Evolutionary conservation across 2,797 vertebrate species (phyloP), one percentile per base, ranked within the genome.

Genomic region (Cossypha polioptera): DNA sequence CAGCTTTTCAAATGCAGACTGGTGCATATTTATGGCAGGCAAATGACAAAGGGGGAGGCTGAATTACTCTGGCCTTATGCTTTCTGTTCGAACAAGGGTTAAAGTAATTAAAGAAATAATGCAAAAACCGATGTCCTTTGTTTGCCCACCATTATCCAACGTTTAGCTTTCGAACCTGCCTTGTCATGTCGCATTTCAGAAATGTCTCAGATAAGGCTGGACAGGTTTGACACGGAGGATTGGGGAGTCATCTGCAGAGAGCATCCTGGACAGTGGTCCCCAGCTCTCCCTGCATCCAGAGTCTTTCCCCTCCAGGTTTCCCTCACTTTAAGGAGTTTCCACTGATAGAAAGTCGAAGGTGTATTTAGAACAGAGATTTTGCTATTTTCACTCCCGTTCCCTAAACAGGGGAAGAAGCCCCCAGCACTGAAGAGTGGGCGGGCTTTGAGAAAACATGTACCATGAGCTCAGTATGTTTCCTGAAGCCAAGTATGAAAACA

Each of bases 11-110:
- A 42, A 97, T 93, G 96, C 96, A 96, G 96, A 96, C 97, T 97
- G 95, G 97, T 98, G 97, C 98, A 98, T 98, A 98, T 99, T 99
- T 98, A 99, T 98, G 98, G 98, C 97, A 97, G 96, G 96, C 96
- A 97, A 97, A 97, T 95, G 97, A 98, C 97, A 98, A 98, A 98
- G 96, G 96, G 83, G 84, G 95, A 90, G 76, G 96, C 96, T 96
- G 97, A 98, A 98, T 98, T 97, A 97, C 97, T 97, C 95, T 98
- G 98, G 98, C 98, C 98, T 97, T 96, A 88, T 93, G 98, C 96
- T 97, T 97, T 97, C 97, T 97, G 80, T 95, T 97, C 88, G 94
- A 96, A 98, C 89, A 83, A 90, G 97, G 97, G 97, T 98, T 98
- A 98, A 98, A 98, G 97, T 96, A 98, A 98, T 98, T 98, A 98